Conservation (phyloP, 2,797 vertebrate species). For the Pangasius krempfi region DNA sequence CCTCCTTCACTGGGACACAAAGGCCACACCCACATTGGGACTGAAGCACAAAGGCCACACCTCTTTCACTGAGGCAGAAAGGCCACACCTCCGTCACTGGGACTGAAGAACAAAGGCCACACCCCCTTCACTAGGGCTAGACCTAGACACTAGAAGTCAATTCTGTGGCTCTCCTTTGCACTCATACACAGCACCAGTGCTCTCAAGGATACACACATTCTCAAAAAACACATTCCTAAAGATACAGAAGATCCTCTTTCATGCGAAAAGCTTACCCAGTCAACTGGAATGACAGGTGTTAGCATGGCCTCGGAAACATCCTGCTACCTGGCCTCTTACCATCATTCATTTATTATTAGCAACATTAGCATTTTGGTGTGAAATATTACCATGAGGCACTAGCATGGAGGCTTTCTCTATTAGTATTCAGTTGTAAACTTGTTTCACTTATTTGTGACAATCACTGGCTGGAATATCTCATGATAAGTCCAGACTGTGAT, state of each 20-base stretch:
- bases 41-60: not conserved
- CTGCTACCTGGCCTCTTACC: not conserved
- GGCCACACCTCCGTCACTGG: not conserved
- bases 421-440: not conserved
- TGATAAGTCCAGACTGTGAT: slow-evolving; percentile 26
- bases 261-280: not conserved
- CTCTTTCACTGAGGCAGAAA: not conserved
- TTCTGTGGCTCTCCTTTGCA: not conserved
- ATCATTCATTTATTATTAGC: not conserved
- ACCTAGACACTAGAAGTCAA: not conserved
- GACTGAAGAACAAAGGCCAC: not conserved
- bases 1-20: not conserved
- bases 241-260: not conserved
- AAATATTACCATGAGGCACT: not conserved
- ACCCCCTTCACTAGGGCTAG: not conserved
- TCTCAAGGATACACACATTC: not conserved
- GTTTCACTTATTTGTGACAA: not conserved
- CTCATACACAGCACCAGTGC: not conserved
- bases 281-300: not conserved
- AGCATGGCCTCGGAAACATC: not conserved
- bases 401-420: too few relatives aligned
- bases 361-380: not conserved
- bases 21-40: not conserved
- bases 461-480: not conserved
- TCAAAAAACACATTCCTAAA: not conserved